These are phyloP conservation scores for Rhagologus leucostigma DNA, from an alignment of 2,113 vertebrate species.

Conservation along the genomic window DNA sequence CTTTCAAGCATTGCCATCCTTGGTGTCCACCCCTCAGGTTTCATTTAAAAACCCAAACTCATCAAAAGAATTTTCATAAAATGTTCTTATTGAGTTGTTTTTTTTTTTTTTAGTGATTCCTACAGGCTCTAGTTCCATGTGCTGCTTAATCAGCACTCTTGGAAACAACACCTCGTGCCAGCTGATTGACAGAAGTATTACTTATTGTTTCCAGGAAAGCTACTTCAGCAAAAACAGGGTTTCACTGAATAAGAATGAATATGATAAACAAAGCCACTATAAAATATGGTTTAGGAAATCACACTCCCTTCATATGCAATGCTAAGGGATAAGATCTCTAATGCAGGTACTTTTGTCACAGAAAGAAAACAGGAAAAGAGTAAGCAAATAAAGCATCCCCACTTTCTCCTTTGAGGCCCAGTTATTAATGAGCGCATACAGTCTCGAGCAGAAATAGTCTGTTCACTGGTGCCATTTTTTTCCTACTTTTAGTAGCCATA, in stretches of 20 bases:
- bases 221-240: constrained; percentile 19
- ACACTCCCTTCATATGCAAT: neutral
- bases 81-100: neutral
- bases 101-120: neutral
- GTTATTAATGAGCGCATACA: neutral
- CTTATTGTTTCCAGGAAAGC: constrained; percentile 27
- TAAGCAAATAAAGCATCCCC: neutral
- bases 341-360: neutral
- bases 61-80: neutral
- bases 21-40: neutral
- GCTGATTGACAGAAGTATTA: constrained; percentile 33
- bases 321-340: neutral
- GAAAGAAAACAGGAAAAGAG: neutral
- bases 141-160: constrained; percentile 37
- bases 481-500: neutral
- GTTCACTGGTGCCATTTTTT: neutral
- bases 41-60: neutral
- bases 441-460: neutral
- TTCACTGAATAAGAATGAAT: neutral
- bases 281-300: neutral
- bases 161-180: constrained; percentile 14
- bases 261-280: neutral
- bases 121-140: neutral
- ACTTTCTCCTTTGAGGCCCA: neutral
- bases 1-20: neutral